Percentiles rank a stretch among this genome's conserved stretches.
These are phyloP conservation scores for Phalacrocorax carbo DNA, from an alignment of 2,113 vertebrate genomes.

Conservation along the genomic window DNA sequence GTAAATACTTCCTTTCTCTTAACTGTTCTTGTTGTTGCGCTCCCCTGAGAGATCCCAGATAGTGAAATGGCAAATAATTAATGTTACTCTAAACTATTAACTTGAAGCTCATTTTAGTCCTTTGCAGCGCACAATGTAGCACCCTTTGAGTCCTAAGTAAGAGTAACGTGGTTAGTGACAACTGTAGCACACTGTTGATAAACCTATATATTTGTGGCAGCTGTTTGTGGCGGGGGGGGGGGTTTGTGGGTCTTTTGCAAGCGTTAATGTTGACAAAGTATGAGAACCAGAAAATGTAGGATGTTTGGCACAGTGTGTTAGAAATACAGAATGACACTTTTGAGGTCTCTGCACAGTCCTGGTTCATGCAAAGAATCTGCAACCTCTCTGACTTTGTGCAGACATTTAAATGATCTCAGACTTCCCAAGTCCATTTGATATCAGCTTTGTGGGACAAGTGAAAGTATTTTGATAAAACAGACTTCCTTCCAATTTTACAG, in stretches of 20 bases:
- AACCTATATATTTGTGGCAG: not conserved
- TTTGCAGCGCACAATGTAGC: not conserved
- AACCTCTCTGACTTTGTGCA: not conserved
- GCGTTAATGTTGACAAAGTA: not conserved
- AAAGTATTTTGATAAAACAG: not conserved
- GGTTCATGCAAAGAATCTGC: not conserved
- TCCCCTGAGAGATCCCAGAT: not conserved
- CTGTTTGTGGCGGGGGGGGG: too few relatives aligned
- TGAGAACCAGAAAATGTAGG: not conserved
- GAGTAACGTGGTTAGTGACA: not conserved
- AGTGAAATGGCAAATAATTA: not conserved
- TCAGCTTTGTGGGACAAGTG: not conserved
- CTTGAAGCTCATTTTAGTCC: not conserved
- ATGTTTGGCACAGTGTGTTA: not conserved
- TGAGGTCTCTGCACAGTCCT: not conserved
- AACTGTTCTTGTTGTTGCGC: not conserved
- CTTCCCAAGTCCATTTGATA: not conserved
- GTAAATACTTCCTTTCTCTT: not conserved
- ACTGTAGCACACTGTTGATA: not conserved
- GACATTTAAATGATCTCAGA: not conserved
- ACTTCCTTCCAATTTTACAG: not conserved
- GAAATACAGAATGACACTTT: not conserved
- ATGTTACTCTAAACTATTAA: not conserved
- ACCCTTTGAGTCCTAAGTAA: not conserved
- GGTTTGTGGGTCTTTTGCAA: not conserved